Conservation (phyloP, 2,888 invertebrate species). For the Leucophora obtusa region DNA sequence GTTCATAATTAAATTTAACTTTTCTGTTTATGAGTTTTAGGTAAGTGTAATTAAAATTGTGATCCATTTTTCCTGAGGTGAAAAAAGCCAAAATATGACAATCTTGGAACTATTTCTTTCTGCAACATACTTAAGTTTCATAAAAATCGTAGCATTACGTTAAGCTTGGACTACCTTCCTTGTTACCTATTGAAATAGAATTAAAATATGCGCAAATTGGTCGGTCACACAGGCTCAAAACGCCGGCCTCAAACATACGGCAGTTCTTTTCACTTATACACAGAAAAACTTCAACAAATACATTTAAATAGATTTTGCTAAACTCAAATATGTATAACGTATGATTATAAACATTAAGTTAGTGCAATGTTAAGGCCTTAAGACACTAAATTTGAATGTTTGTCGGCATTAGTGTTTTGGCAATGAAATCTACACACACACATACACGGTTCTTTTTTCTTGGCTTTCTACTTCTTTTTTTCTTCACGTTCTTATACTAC, state of each 20-base stretch:
- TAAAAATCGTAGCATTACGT: no score
- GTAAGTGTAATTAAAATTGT: no score
- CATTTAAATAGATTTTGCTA: no score
- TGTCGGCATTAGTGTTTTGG: conserved; percentile 60
- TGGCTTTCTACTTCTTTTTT: conserved; percentile 10
- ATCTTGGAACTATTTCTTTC: no score
- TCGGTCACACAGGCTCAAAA: conserved; percentile 67
- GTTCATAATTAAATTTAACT: no score
- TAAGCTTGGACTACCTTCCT: no score
- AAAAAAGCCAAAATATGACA: no score
- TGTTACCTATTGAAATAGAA: conserved; percentile 67
- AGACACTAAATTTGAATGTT: conserved; percentile 61
- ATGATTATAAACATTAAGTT: conserved; percentile 51
- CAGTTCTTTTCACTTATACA: not conserved
- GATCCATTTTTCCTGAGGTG: no score
- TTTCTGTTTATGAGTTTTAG: no score
- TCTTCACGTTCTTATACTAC: conserved; percentile 2
- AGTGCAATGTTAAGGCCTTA: conserved; percentile 49
- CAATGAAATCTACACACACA: conserved; percentile 47
- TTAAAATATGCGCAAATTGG: conserved; percentile 77
- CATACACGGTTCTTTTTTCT: conserved; percentile 6
- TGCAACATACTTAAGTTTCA: no score
- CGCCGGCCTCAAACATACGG: conserved; percentile 22
- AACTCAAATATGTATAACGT: conserved; percentile 40
- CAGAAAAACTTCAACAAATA: not conserved